Conservation (phyloP, 2,888 invertebrate species). For the Suillia variegata region DNA sequence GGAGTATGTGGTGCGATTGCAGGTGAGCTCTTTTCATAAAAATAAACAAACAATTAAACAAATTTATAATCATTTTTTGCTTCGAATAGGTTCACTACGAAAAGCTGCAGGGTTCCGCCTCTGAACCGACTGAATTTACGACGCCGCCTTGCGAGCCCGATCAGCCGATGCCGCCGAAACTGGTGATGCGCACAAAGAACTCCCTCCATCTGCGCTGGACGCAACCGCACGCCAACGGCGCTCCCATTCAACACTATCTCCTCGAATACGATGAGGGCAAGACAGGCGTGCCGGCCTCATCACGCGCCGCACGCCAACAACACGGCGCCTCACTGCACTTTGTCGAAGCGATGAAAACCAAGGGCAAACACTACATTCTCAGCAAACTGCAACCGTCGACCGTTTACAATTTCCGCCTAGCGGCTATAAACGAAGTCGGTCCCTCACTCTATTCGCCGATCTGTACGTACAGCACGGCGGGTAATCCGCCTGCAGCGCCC, state of each 20-base stretch:
- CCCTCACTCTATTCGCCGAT: slow-evolving; percentile 75
- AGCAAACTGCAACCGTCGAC: slow-evolving; percentile 79
- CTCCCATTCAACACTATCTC: slow-evolving; percentile 75
- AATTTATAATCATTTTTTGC: no score
- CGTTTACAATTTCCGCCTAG: slow-evolving; percentile 79
- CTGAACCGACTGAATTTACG: slow-evolving; percentile 78
- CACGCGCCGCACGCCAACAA: slow-evolving; percentile 17
- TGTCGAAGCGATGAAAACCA: slow-evolving; percentile 74
- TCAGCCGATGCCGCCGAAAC: slow-evolving; percentile 75
- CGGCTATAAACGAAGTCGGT: slow-evolving; percentile 82
- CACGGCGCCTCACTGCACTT: slow-evolving; percentile 64
- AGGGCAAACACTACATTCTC: slow-evolving; percentile 77
- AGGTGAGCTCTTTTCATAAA: slow-evolving; percentile 63
- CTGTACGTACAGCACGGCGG: slow-evolving; percentile 74
- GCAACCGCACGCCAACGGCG: slow-evolving; percentile 78
- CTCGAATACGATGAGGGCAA: slow-evolving; percentile 79
- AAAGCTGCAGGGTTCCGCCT: slow-evolving; percentile 74
- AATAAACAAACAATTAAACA: no score
- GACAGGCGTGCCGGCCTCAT: slow-evolving; percentile 26
- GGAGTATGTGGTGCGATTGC: slow-evolving; percentile 82
- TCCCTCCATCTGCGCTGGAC: slow-evolving; percentile 74
- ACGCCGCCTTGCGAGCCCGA: slow-evolving; percentile 85
- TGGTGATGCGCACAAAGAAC: slow-evolving; percentile 73
- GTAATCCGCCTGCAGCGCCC: slow-evolving; percentile 80
- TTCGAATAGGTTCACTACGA: slow-evolving; percentile 64